Percentiles rank a stretch among this genome's conserved stretches.
Evolutionary conservation across 2,888 invertebrate species (phyloP).

Genomic region (Vanessa cardui): DNA sequence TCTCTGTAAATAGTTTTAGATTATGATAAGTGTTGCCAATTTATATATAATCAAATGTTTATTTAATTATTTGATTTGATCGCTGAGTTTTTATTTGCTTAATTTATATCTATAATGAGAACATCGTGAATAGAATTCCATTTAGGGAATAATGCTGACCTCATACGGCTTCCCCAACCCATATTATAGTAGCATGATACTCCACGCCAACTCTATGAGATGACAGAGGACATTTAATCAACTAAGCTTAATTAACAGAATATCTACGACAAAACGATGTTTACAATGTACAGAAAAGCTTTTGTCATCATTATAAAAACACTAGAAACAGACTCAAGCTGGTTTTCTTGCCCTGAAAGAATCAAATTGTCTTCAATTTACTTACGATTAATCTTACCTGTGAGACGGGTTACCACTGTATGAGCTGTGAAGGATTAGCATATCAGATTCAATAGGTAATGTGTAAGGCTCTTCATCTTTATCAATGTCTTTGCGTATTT

Average conservation of each 20-base stretch:
- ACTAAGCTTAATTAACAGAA: background rate
- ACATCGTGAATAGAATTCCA: no score
- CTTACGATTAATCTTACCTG: conserved; percentile 49
- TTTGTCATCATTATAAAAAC: background rate
- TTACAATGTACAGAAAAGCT: background rate
- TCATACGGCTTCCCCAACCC: background rate
- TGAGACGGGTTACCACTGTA: conserved; percentile 63
- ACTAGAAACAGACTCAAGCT: background rate
- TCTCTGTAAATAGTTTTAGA: conserved; percentile 50
- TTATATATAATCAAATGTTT: no score
- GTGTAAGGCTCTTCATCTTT: conserved; percentile 61
- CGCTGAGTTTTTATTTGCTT: no score
- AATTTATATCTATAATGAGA: no score
- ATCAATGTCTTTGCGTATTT: conserved; percentile 55
- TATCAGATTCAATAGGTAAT: conserved; percentile 66
- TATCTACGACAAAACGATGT: background rate
- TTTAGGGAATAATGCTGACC: background rate
- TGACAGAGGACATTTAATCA: background rate
- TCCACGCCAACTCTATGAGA: background rate
- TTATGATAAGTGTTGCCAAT: background rate
- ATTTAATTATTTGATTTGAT: no score
- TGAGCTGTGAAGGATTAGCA: conserved; percentile 68
- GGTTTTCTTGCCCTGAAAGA: background rate
- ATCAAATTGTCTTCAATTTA: background rate
- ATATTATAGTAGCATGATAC: no score